Base-by-base conservation (phyloP, 2,797 vertebrate genomes). In the Octomys mimax region DNA sequence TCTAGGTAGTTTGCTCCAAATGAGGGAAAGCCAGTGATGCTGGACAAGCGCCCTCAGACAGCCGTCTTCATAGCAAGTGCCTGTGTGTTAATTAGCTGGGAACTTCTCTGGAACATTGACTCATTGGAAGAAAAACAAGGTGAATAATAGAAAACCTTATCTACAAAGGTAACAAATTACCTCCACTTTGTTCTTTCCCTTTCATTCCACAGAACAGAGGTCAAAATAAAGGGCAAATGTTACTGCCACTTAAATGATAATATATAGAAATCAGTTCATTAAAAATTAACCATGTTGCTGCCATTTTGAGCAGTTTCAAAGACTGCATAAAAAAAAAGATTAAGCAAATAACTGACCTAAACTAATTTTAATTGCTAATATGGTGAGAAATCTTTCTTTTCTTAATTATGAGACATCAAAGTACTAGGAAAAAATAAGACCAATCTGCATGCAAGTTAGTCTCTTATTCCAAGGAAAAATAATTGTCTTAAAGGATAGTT, bases 401-500 rank as follows among this genome's bases (percentile, higher is more conserved):
- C 10, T 84, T 94, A 61, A 57, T 79, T 79, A 77, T 59, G 14
- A 61, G 26, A 81, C 8, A 73, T 80, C 6, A 87, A 59, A 73
- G 1, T 62, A 39, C 12, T 24, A 73, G 31, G 19, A 91, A 80
- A 77, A 33, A 83, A 31, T 5, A 39, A 42, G 57, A 21, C 16
- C 87, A 70, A 75, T 92, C 4, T 33, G 4, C 39, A 5, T 54
- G 18, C 12, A 81, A 39, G 59, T 91, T 80, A 81, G 12, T 2
- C 18, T 92, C 83, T 59, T 80, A 46, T 91, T 71, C 0, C 22
- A 61, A 83, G 3, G 14, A 84, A 92, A 22, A 79, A 59, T 79
- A 24, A 83, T 36, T 84, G 36, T 96, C 46, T 78, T 78, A 80
- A 94, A 89, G 49, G 9, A 68, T 8, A 16, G 36, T 80, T 80